A percentile compares a stretch with the other conserved stretches of the same genome.
phyloP scores from a whole-genome alignment of 2,113 vertebrate genomes.

The Clarias magur region DNA sequence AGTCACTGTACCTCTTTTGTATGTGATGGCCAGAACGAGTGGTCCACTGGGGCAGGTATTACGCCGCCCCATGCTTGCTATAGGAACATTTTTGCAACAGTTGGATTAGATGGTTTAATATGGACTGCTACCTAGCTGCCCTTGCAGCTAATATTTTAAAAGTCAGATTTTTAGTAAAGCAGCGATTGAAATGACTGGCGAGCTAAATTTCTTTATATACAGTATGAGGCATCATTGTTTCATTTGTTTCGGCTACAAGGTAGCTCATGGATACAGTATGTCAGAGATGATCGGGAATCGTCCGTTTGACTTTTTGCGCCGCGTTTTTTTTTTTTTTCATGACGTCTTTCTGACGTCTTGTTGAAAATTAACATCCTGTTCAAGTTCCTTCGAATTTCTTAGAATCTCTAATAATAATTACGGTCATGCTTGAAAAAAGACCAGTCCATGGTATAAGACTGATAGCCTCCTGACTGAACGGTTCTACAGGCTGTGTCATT shows the following conservation, averaged over 20 bases:
- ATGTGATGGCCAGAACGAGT: neutral
- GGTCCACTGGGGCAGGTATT: neutral
- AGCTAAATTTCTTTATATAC: neutral
- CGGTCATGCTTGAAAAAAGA: neutral
- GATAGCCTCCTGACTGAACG: neutral
- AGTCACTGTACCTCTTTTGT: neutral
- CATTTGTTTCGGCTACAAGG: neutral
- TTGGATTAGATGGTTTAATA: neutral
- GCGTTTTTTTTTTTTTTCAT: too few relatives aligned
- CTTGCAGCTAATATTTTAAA: neutral
- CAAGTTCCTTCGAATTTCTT: neutral
- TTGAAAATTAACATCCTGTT: neutral
- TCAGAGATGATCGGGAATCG: neutral
- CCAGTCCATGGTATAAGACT: neutral
- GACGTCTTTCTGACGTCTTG: neutral
- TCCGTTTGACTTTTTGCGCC: neutral
- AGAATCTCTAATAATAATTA: neutral
- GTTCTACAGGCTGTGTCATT: neutral
- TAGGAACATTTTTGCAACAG: neutral
- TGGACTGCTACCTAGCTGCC: neutral
- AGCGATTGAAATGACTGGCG: neutral
- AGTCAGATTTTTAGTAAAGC: neutral
- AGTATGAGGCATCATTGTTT: neutral
- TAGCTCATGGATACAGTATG: neutral
- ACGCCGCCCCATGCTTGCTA: neutral